A percentile compares a stretch with the other conserved stretches of the same genome.
Evolutionary conservation across 2,888 invertebrate species (phyloP).

Genomic region (Amorpha juglandis): DNA sequence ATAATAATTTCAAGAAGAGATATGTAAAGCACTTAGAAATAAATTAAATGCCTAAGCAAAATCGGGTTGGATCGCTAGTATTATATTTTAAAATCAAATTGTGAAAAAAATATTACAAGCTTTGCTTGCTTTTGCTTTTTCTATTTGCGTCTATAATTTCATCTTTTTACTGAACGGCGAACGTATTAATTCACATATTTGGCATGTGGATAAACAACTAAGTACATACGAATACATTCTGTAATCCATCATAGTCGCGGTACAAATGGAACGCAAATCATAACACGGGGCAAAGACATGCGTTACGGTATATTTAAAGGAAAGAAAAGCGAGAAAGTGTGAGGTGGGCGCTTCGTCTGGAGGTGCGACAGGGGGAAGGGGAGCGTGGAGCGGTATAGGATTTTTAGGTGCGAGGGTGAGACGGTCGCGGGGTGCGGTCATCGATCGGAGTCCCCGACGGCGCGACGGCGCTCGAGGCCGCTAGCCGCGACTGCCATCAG

Average conservation of each 20-base stretch:
- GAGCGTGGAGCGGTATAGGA: conserved; percentile 41
- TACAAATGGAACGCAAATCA: conserved; percentile 52
- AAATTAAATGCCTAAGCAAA: too few relatives aligned
- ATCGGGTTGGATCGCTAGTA: too few relatives aligned
- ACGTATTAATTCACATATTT: too few relatives aligned
- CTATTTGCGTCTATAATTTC: too few relatives aligned
- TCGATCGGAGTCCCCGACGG: conserved; percentile 71
- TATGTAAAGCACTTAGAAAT: too few relatives aligned
- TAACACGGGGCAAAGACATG: conserved; percentile 50
- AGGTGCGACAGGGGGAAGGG: conserved; percentile 62
- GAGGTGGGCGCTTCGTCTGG: conserved; percentile 63
- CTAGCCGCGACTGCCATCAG: conserved; percentile 68
- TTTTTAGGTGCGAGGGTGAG: conserved; percentile 31
- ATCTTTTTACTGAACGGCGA: too few relatives aligned
- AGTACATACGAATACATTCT: too few relatives aligned
- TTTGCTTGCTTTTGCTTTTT: too few relatives aligned
- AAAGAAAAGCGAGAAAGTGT: conserved; percentile 80
- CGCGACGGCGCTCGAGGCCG: conserved; percentile 47
- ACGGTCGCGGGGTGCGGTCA: conserved; percentile 70
- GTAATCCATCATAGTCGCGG: conserved; percentile 56
- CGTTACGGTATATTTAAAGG: conserved; percentile 51
- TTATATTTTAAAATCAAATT: too few relatives aligned
- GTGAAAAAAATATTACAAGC: too few relatives aligned
- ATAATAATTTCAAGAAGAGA: too few relatives aligned
- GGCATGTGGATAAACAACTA: too few relatives aligned